Conservation (phyloP, 2,113 vertebrate genomes). For the Alethe diademata region DNA sequence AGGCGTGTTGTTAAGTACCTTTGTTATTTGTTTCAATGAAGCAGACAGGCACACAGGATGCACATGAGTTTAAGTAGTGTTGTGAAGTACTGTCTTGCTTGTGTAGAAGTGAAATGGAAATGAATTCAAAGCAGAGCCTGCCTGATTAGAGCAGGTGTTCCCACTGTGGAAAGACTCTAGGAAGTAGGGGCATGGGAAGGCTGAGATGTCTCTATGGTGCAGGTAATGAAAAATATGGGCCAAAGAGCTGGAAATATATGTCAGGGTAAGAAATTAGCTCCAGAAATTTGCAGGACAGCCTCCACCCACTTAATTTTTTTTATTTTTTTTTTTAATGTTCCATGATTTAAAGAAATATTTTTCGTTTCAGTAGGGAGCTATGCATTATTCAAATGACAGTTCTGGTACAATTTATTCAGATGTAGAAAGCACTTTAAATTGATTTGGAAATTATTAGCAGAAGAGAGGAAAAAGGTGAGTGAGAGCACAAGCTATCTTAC, state of each 20-base stretch:
- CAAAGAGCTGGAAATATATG: neutral
- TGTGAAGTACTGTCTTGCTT: neutral
- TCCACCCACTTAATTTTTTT: neutral
- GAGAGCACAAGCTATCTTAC: neutral
- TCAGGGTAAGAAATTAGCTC: neutral
- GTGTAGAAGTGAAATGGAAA: neutral
- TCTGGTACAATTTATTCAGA: slow-evolving; percentile 6
- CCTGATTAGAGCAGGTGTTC: neutral
- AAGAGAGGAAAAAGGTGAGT: neutral
- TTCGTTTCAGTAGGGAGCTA: neutral
- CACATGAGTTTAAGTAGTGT: neutral
- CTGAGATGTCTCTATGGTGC: neutral
- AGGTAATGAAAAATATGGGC: neutral
- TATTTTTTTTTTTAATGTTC: neutral
- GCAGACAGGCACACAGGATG: neutral
- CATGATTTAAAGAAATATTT: slow-evolving; percentile 14
- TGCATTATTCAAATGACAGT: slow-evolving; percentile 19
- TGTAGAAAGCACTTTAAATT: slow-evolving; percentile 16
- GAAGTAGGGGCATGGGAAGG: neutral
- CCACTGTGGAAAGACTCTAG: neutral
- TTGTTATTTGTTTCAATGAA: neutral
- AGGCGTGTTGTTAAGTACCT: neutral
- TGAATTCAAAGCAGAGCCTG: neutral
- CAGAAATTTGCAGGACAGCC: neutral
- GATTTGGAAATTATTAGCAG: slow-evolving; percentile 18